These are phyloP conservation scores for Hypsibius dujardini DNA, from an alignment of 1,140 invertebrate species.

Conservation along the genomic window DNA sequence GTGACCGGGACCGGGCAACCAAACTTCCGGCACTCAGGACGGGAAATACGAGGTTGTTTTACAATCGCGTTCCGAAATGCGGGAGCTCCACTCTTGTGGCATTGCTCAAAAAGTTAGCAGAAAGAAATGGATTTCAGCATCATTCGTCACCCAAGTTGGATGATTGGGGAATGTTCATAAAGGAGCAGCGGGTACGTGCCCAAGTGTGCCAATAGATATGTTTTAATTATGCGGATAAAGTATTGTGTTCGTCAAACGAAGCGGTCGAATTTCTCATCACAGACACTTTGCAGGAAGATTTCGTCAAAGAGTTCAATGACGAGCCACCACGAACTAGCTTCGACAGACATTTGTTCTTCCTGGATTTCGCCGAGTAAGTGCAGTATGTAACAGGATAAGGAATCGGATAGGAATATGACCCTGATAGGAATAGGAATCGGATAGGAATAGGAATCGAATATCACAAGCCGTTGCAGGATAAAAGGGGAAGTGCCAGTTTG, in stretches of 20 bases:
- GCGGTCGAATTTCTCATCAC: too few relatives aligned
- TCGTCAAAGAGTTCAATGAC: constrained; percentile 39
- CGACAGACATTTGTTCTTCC: constrained; percentile 43
- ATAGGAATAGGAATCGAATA: too few relatives aligned
- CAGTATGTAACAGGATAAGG: constrained; percentile 25
- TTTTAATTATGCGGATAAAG: not conserved
- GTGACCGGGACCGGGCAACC: too few relatives aligned
- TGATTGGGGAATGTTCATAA: constrained; percentile 6
- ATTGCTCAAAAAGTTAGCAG: constrained; percentile 49
- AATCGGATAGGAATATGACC: too few relatives aligned
- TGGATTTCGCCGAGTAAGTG: too few relatives aligned
- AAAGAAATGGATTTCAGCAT: constrained; percentile 49
- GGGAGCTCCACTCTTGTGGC: constrained; percentile 65
- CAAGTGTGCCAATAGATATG: constrained; percentile 24
- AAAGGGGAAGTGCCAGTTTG: too few relatives aligned
- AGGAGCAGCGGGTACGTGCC: constrained; percentile 33
- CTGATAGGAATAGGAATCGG: too few relatives aligned
- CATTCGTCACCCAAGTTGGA: constrained; percentile 36
- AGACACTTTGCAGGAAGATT: constrained; percentile 34
- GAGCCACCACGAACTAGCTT: constrained; percentile 45
- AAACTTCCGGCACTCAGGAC: too few relatives aligned
- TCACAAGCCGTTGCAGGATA: too few relatives aligned
- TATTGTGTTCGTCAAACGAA: too few relatives aligned
- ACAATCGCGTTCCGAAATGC: constrained; percentile 72
- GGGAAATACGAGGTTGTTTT: constrained; percentile 46